Base-by-base conservation (phyloP, 2,888 invertebrate species). In the Agrotis ipsilon region DNA sequence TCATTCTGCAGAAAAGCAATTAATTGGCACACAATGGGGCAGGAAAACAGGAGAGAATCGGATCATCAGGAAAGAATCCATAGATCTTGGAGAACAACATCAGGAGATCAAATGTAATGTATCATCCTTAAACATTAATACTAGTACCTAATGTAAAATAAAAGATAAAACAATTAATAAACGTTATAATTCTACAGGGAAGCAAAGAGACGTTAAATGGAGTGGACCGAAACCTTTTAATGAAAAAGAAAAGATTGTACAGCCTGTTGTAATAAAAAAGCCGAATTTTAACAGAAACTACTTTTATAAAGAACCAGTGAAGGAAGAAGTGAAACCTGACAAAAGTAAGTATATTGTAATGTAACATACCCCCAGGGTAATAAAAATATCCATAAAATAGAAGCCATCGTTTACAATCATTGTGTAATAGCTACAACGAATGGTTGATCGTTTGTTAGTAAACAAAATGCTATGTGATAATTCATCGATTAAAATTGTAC, bases 1-100 rank as follows among this genome's bases (percentile, higher is more conserved):
- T 68, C 46, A 19, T 68, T 72, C 18, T 19, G 4, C 73, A 74
- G 74, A 5, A 46, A 65, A 68, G 21, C n/a, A 32, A 32, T 32
- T 54, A 46, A 32, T 14, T 13, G 16, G 65, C n/a, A n/a, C 45
- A 39, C 7, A 24, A 19, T 64, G 73, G 73, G 73, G 74, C 45
- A 73, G 74, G n/a, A 75, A 75, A 63, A 51, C 49, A 3, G 68
- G 74, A 39, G 74, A 73, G 16, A 75, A 67, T 39, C 14, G 68
- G 6, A 49, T 63, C 24, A 32, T 60, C 59, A 73, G 72, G 39
- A 55, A 54, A 32, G 73, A 72, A 14, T 65, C 54, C 0, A 7
- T 73, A 49, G 64, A 75, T 55, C 24, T 6, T 14, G 75, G 62
- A 54, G 1, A 19, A 14, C 54, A 59, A 9, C 24, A 49, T 32